Percentiles rank a stretch among this genome's conserved stretches.
Conservation (phyloP, 2,797 vertebrate genomes). For the Triplophysa bombifrons region DNA sequence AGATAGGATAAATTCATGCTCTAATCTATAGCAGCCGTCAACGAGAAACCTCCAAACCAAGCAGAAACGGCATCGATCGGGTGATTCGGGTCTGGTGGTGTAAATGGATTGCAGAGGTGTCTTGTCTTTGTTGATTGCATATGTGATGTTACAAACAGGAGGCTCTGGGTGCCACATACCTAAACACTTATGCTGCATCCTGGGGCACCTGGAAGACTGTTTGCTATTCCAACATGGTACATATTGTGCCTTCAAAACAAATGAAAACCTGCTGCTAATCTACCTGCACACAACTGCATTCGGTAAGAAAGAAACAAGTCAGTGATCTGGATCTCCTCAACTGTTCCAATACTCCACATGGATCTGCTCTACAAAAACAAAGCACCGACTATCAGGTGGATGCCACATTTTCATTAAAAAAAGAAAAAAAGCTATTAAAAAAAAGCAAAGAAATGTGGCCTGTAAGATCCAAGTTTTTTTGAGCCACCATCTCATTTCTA, state of each 20-base stretch:
- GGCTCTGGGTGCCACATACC: conserved; percentile 1
- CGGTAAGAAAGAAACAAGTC: neutral
- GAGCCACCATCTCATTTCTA: neutral
- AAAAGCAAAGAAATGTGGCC: neutral
- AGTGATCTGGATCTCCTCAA: conserved; percentile 28
- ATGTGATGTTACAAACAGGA: neutral
- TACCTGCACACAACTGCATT: neutral
- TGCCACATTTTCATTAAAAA: conserved; percentile 36
- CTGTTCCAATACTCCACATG: neutral
- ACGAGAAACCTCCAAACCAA: neutral
- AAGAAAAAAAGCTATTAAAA: neutral
- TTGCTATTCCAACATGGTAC: neutral
- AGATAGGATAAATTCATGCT: conserved; percentile 20
- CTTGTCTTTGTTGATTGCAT: conserved; percentile 8
- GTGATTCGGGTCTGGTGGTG: neutral
- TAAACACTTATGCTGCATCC: conserved; percentile 26
- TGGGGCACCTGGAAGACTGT: neutral
- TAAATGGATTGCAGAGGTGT: conserved; percentile 19
- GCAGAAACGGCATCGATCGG: conserved; percentile 1
- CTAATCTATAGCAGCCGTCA: conserved; percentile 9
- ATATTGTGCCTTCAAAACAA: conserved; percentile 32
- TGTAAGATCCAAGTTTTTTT: neutral
- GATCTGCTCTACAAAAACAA: neutral
- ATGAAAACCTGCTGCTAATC: conserved; percentile 29
- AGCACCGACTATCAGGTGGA: conserved; percentile 19